Evolutionary conservation across 1,140 invertebrate genomes (phyloP), one percentile per base, ranked within the genome.

Genomic region (Solen grandis): DNA sequence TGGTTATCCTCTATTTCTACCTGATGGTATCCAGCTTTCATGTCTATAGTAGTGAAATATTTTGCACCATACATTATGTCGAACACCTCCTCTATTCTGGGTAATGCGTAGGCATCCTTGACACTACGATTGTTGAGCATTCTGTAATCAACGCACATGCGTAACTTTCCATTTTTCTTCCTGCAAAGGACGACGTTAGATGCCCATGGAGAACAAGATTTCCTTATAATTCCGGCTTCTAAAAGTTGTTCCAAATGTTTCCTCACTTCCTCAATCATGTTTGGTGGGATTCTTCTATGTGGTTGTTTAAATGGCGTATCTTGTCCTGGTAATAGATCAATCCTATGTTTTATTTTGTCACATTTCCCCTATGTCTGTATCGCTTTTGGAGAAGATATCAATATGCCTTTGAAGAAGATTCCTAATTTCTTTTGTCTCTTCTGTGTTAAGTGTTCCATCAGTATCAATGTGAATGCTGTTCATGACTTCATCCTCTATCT

Each of bases 201-300:
- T 25, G 74, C 62, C 74, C 70, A 83, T 50, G 76, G 76, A 50
- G 31, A 50, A 16, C 63, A 41, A 2, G 75, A 80, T 76, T 65
- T 73, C 2, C 59, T 10, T 5, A 83, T 83, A 27, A 83, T 33
- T 22, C 75, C 76, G 14, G 1, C n/a, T 3, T 35, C n/a, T 29
- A 83, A 54, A n/a, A 80, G 35, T 25, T 80, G 73, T 52, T 83
- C 35, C 22, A 83, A 29, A n/a, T 83, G 82, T 33, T 66, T 8
- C 38, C 68, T 69, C 5, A 77, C 62, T 68, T 66, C 74, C 25
- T 68, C 63, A 1, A 66, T 38, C 74, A 77, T 77, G 31, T 27
- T 16, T 36, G 81, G 81, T 29, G 80, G 62, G 19, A 82, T 82
- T 16, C 66, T 22, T 33, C 66, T 2, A 38, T 82, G 75, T 54